Base-by-base conservation (phyloP, 2,888 invertebrate species). In the Drosophila maculinotata region DNA sequence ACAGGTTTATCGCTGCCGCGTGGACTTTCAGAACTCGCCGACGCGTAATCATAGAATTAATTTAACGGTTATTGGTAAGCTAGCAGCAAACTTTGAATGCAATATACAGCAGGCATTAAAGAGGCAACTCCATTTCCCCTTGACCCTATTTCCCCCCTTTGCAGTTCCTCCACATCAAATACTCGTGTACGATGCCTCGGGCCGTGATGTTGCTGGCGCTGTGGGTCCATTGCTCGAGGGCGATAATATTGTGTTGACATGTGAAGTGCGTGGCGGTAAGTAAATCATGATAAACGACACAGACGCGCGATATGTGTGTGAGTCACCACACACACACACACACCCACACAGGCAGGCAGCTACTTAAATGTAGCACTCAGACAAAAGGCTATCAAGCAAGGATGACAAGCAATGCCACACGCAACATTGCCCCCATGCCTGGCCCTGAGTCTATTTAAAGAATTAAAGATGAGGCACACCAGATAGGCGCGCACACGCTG, bases 261-360 rank as follows among this genome's bases (percentile, higher is more conserved):
- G 97, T 90, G 96, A 97, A 93, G 97, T 97, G 63, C 93, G 96
- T 86, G 97, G 97, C 82, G 97, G 97, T 97, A 93, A 95, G 95
- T 91, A 75, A 76, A 78, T 79, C 76, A 73, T 79, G 76, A 82
- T 83, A 82, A 88, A 88, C 81, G 83, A 88, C 87, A 78, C 66
- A 83, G 65, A 67, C 67, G 62, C 78, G 49, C 57, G 53, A 63
- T 41, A 52, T n/a, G n/a, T n/a, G n/a, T n/a, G n/a, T n/a, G n/a
- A n/a, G n/a, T n/a, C n/a, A 48, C 63, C 45, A 54, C 33, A 52
- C 45, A 52, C 31, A 54, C 30, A 15, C 15, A 14, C 25, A 26
- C 20, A 45, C 15, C 4, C 52, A 63, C 38, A 49, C 45, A 41
- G 63, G 33, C 56, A 28, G 56, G 38, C 66, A 66, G 80, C 87